These are phyloP conservation scores for Osmoderma eremita DNA, from an alignment of 2,888 invertebrate species.

Conservation along the genomic window DNA sequence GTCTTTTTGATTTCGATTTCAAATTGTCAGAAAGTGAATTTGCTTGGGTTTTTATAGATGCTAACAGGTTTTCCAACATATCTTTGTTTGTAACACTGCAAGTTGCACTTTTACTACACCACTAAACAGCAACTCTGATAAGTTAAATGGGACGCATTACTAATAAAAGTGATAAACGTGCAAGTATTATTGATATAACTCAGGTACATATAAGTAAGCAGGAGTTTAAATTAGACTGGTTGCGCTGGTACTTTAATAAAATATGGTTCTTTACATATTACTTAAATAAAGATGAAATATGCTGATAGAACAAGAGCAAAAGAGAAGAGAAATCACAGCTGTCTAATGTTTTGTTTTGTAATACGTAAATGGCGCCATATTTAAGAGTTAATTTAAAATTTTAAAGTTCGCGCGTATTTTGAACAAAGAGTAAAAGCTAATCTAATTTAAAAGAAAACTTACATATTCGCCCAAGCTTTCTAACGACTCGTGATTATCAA, in stretches of 20 bases:
- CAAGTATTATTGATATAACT: conserved; percentile 1
- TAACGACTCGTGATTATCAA: conserved; percentile 82
- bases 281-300: conserved; percentile 17
- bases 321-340: conserved; percentile 29
- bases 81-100: conserved; percentile 20
- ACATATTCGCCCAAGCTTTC: conserved; percentile 76
- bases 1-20: conserved; percentile 59
- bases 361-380: conserved; percentile 18
- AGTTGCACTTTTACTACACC: conserved; percentile 18
- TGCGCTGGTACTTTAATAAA: conserved; percentile 1
- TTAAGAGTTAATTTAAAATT: conserved; percentile 23
- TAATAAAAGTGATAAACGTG: conserved; percentile 2
- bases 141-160: conserved; percentile 26
- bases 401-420: conserved; percentile 34
- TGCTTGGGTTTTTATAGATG: conserved; percentile 63
- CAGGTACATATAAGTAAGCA: conserved; percentile 15
- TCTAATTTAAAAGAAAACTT: conserved; percentile 61
- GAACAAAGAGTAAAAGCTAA: conserved; percentile 20
- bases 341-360: conserved; percentile 35
- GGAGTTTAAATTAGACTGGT: conserved; percentile 23
- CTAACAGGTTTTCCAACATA: conserved; percentile 66
- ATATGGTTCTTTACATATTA: conserved; percentile 36
- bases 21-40: conserved; percentile 62
- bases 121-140: conserved; percentile 2
- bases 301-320: conserved; percentile 4